Base-by-base conservation (phyloP, 2,888 invertebrate species). In the Clanis bilineata region DNA sequence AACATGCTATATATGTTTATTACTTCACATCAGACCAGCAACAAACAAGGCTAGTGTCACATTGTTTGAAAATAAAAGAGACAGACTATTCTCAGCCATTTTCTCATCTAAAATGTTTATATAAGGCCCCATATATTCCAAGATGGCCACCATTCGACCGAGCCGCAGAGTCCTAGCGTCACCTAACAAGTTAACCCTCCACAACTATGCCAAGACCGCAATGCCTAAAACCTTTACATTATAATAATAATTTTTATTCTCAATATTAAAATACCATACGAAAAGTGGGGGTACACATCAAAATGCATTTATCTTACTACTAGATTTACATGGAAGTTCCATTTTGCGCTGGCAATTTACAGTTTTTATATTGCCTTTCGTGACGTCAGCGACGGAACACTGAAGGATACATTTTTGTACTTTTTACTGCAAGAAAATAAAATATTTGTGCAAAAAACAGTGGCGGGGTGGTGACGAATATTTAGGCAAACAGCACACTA, bases 221-320 rank as follows among this genome's bases (percentile, higher is more conserved):
- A 66, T 66, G 63, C 58, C 51, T 66, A 70, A 63, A 68, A 69
- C 67, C 67, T 64, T 65, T 65, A 69, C 65, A 59, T 62, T 41
- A 56, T 38, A 55, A n/a, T 21, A 55, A 55, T 56, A 56, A 38
- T n/a, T 22, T 64, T 61, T 66, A 76, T 67, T 69, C 60, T 66
- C 70, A 71, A 76, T 75, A 71, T 73, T 70, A 60, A 70, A 76
- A 67, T 69, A 72, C 68, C 72, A 71, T 73, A 69, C 71, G 72
- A 71, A 56, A 54, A 36, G 36, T 22, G 38, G 38, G 36, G 62
- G 68, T 73, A 74, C 60, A 76, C 76, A 71, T 77, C 73, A 70
- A 76, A 79, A 77, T 71, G 68, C 66, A 64, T 70, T 69, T 71
- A 70, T 69, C 73, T 73, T 76, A 77, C 56, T 22, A 58, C 70